Evolutionary conservation across 2,797 vertebrate genomes (phyloP).

Genomic region (Chaetodon trifasciatus): DNA sequence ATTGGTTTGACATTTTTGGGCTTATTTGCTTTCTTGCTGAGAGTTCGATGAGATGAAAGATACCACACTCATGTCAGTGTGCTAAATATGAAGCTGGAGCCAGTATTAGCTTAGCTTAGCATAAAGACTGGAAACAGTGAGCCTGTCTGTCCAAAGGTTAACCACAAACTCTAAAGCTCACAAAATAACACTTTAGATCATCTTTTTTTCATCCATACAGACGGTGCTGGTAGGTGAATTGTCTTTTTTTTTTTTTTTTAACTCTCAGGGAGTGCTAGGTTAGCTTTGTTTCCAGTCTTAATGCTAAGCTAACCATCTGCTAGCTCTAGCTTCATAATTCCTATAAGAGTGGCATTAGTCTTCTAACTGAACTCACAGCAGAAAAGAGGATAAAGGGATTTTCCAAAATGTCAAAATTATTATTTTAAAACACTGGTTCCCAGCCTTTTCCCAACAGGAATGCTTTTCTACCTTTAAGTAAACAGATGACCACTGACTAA

Average conservation of each 20-base stretch:
- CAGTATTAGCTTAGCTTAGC: neutral
- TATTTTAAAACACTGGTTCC: neutral
- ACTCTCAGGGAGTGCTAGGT: neutral
- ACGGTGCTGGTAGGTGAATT: neutral
- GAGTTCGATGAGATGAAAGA: neutral
- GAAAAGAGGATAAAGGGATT: neutral
- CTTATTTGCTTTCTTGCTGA: neutral
- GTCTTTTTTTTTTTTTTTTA: neutral
- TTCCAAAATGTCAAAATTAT: neutral
- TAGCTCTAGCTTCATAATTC: neutral
- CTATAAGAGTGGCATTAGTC: neutral
- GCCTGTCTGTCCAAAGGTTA: neutral
- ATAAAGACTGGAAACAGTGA: neutral
- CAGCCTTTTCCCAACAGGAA: too few relatives aligned
- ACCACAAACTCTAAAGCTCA: too few relatives aligned
- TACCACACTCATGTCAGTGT: neutral
- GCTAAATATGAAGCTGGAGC: neutral
- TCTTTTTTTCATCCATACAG: neutral
- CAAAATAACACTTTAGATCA: neutral
- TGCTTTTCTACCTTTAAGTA: too few relatives aligned
- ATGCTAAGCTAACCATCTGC: neutral
- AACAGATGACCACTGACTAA: too few relatives aligned
- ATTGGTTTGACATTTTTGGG: neutral
- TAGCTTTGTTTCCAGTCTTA: neutral
- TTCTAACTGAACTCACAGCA: neutral